These are phyloP conservation scores for Rhinoderma darwinii DNA, from an alignment of 2,113 vertebrate species.

Conservation along the genomic window DNA sequence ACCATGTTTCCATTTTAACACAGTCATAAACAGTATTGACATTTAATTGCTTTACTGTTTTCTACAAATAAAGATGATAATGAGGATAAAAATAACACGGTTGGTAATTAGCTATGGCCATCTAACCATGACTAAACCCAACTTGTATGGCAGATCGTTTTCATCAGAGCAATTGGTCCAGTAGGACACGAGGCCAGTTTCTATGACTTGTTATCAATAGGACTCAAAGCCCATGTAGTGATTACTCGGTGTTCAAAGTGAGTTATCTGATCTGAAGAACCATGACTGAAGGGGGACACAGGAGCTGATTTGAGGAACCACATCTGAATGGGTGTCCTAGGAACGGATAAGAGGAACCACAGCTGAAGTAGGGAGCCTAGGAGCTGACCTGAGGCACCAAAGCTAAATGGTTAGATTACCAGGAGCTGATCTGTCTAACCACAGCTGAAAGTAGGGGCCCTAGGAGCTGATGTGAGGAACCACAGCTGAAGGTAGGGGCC, in stretches of 20 bases:
- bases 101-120: neutral
- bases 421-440: no score
- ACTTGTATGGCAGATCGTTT: neutral
- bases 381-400: neutral
- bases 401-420: no score
- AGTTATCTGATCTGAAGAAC: neutral
- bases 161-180: neutral
- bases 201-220: neutral
- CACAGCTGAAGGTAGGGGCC: neutral
- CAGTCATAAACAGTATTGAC: neutral
- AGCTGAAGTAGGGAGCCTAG: neutral
- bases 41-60: neutral
- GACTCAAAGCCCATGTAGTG: no score
- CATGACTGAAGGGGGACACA: neutral
- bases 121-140: conserved; percentile 2
- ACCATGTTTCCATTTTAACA: neutral
- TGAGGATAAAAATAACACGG: conserved; percentile 6
- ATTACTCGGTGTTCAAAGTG: no score
- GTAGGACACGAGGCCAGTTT: neutral
- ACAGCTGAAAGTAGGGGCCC: neutral
- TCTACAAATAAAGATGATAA: conserved; percentile 13
- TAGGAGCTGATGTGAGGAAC: neutral
- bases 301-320: neutral
- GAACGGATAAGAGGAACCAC: no score
- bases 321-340: neutral